phyloP scores from a whole-genome alignment of 1,140 invertebrate genomes.

The Parasteatoda tepidariorum region DNA sequence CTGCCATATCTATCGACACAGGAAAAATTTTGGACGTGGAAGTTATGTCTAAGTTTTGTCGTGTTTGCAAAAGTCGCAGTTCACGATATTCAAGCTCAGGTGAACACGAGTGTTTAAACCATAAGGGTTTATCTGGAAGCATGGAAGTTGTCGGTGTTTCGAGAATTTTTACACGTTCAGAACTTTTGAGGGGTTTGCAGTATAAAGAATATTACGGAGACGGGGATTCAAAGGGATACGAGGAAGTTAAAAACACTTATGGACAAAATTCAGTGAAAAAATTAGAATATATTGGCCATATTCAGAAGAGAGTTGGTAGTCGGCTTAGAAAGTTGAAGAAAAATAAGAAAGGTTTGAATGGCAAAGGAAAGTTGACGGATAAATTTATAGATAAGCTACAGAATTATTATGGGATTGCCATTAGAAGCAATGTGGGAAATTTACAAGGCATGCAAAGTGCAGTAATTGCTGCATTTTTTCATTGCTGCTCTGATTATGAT shows the following conservation, averaged over 20 bases:
- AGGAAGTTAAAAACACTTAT: neutral
- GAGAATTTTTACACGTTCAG: slow-evolving; percentile 11
- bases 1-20: neutral
- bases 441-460: slow-evolving; percentile 8
- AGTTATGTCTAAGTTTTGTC: neutral
- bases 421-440: slow-evolving; percentile 25
- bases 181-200: neutral
- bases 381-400: neutral
- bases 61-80: neutral
- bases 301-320: slow-evolving; percentile 1
- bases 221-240: neutral
- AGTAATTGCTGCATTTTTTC: slow-evolving; percentile 18
- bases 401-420: slow-evolving; percentile 27
- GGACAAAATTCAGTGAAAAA: neutral
- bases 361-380: neutral
- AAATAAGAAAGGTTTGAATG: neutral
- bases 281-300: neutral
- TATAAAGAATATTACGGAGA: slow-evolving; percentile 16
- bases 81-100: no score
- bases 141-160: slow-evolving; percentile 8
- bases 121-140: slow-evolving; percentile 36
- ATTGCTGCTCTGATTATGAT: neutral
- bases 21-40: neutral
- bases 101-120: slow-evolving; percentile 25
- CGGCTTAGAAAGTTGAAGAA: slow-evolving; percentile 14